phyloP scores from a whole-genome alignment of 2,113 vertebrate genomes.

The Megalops atlanticus region DNA sequence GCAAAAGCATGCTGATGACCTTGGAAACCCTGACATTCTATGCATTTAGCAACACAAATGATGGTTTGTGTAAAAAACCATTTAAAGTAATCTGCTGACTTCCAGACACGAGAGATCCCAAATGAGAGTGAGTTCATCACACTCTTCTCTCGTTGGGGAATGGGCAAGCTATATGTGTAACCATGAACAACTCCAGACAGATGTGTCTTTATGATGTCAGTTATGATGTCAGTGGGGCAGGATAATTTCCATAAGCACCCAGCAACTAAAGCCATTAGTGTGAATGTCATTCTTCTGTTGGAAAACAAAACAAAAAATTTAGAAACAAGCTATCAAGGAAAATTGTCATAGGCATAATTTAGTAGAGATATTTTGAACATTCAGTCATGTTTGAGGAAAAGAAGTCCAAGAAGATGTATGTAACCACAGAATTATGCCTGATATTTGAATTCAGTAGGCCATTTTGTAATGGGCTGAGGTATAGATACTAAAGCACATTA shows the following conservation, averaged over 20 bases:
- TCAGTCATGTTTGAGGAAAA: neutral
- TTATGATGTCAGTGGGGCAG: no score
- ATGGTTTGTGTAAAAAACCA: neutral
- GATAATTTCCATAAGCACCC: no score
- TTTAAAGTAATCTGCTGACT: neutral
- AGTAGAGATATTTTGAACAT: neutral
- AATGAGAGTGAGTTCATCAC: no score
- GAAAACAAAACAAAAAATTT: no score
- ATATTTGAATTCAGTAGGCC: neutral
- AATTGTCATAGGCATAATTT: neutral
- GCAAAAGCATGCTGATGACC: neutral
- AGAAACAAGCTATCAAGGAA: neutral
- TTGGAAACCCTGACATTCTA: neutral
- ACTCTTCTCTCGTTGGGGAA: neutral
- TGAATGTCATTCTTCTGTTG: no score
- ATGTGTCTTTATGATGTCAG: no score
- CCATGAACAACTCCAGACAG: no score
- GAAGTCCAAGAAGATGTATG: neutral
- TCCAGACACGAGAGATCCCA: neutral
- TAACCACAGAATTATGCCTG: neutral
- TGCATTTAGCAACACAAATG: neutral
- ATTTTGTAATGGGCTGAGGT: no score
- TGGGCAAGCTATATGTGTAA: no score
- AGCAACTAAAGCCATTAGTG: no score
- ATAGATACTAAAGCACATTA: no score